Conservation (phyloP, 1,140 invertebrate species). For the Drosophila auraria region DNA sequence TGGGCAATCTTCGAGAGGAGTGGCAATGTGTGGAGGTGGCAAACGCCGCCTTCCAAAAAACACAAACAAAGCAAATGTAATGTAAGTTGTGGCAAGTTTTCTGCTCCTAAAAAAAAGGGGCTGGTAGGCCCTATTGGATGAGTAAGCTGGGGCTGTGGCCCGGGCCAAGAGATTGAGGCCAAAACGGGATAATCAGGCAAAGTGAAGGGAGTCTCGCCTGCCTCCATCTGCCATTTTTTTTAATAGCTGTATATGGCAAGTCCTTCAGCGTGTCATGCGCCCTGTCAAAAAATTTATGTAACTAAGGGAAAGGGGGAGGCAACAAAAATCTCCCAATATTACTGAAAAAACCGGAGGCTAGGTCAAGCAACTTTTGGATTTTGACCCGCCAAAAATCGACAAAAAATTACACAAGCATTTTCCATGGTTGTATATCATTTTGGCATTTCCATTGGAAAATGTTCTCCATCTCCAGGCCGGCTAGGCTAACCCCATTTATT, state of each 20-base stretch:
- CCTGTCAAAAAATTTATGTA: conserved; percentile 65
- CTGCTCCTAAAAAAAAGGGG: not conserved
- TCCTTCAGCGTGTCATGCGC: conserved; percentile 61
- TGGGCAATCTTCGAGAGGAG: conserved; percentile 25
- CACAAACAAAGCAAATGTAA: conserved; percentile 39
- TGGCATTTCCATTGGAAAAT: conserved; percentile 20
- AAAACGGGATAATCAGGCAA: conserved; percentile 44
- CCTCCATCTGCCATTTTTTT: conserved; percentile 6
- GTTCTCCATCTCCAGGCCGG: conserved; percentile 3
- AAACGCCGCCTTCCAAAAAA: not conserved
- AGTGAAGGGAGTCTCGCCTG: conserved; percentile 13
- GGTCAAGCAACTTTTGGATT: conserved; percentile 35
- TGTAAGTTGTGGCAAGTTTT: conserved; percentile 34
- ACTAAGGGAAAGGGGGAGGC: conserved; percentile 15
- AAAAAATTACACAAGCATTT: conserved; percentile 5
- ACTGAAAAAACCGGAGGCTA: conserved; percentile 12
- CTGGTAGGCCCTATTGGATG: not conserved
- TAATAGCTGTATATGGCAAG: conserved; percentile 37
- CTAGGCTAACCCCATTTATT: conserved; percentile 20
- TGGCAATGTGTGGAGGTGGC: not conserved
- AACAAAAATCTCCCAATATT: conserved; percentile 20
- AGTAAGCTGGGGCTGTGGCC: not conserved
- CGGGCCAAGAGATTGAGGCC: conserved; percentile 8
- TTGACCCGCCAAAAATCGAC: conserved; percentile 3
- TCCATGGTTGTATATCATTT: not conserved